phyloP scores from a whole-genome alignment of 35 echinoderm and acorn worm species.

The Ophioderma brevispina region DNA sequence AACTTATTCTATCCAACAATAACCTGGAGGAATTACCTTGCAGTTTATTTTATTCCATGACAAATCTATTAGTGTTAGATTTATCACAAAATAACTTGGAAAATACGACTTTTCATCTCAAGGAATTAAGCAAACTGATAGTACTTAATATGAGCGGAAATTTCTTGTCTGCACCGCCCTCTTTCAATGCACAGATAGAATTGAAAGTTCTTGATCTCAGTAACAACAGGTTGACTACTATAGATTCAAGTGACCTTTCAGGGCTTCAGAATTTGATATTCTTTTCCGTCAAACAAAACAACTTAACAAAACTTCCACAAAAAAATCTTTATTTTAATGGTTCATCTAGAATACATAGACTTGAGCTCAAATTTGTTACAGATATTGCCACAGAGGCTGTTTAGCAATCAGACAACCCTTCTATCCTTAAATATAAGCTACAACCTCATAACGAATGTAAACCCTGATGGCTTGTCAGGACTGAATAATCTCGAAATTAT shows the following conservation, averaged over 20 bases:
- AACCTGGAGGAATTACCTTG: neutral
- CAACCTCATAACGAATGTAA: too few species aligned
- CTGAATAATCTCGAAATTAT: too few species aligned
- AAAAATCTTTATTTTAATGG: too few species aligned
- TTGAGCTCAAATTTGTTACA: neutral
- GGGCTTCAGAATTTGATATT: neutral
- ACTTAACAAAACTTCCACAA: neutral
- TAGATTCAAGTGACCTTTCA: neutral
- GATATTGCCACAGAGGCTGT: neutral
- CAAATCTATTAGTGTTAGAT: neutral
- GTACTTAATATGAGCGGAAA: neutral
- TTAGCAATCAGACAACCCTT: neutral
- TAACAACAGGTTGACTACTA: neutral
- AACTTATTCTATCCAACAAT: neutral
- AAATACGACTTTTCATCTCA: neutral
- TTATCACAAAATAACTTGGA: neutral
- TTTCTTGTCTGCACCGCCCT: neutral
- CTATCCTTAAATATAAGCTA: too few species aligned
- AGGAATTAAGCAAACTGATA: neutral
- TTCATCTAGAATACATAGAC: too few species aligned
- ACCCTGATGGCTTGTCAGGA: too few species aligned
- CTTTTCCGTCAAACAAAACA: neutral
- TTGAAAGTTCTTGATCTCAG: neutral
- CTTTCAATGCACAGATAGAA: neutral
- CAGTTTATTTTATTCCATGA: neutral